phyloP scores from a whole-genome alignment of 2,888 invertebrate species.

The Drosophila stalkeri region DNA sequence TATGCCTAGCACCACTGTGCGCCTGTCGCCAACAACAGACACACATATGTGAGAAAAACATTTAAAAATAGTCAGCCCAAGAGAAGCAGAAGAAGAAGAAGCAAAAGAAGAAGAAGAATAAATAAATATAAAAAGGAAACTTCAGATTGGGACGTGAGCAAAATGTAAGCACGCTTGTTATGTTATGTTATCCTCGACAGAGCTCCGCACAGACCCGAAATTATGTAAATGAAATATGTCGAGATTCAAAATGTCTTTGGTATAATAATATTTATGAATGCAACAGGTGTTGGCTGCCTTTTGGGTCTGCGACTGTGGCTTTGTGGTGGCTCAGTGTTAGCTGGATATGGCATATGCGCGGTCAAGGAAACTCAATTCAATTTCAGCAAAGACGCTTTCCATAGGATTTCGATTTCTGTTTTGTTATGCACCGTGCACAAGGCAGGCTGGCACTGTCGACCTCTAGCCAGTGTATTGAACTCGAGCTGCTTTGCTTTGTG shows the following conservation, averaged over 20 bases:
- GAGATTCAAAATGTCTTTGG: slow-evolving; percentile 21
- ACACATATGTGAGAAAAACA: slow-evolving; percentile 41
- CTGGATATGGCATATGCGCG: slow-evolving; percentile 12
- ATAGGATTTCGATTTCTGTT: slow-evolving; percentile 47
- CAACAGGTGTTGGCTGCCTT: slow-evolving; percentile 65
- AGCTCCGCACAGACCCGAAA: slow-evolving; percentile 55
- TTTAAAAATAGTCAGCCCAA: slow-evolving; percentile 43
- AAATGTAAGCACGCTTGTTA: slow-evolving; percentile 56
- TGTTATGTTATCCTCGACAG: slow-evolving; percentile 41
- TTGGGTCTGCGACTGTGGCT: not conserved
- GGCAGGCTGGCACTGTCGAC: slow-evolving; percentile 9
- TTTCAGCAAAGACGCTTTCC: slow-evolving; percentile 35
- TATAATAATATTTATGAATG: slow-evolving; percentile 67
- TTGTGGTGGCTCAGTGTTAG: not conserved
- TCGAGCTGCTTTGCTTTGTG: slow-evolving; percentile 37
- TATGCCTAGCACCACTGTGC: slow-evolving; percentile 27
- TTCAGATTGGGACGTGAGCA: slow-evolving; percentile 66
- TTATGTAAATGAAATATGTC: slow-evolving; percentile 62
- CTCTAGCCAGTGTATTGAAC: slow-evolving; percentile 57
- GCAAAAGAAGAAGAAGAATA: not conserved
- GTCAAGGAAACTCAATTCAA: slow-evolving; percentile 56
- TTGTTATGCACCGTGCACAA: slow-evolving; percentile 52
- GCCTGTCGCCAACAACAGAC: slow-evolving; percentile 10
- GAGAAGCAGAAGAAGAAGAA: slow-evolving; percentile 5
- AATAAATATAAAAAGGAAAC: slow-evolving; percentile 53